Evolutionary conservation across 2,113 vertebrate species (phyloP), one percentile per base, ranked within the genome.

Genomic region (Coturnix japonica): DNA sequence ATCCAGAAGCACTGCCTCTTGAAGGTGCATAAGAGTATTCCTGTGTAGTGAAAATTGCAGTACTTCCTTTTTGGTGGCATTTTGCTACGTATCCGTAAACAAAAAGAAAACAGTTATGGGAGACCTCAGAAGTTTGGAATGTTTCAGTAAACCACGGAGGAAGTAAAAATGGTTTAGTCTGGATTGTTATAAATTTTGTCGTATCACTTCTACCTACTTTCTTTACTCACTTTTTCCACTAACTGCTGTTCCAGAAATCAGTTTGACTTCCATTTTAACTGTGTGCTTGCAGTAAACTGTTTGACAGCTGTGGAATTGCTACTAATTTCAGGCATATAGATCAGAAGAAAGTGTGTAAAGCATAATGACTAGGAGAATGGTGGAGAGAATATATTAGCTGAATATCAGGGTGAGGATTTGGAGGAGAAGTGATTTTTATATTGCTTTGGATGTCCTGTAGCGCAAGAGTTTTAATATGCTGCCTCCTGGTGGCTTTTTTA

Each of bases 401-500:
- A 76, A 3, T 43, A 23, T 2, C n/a, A 30, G 57, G 7, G 16
- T 44, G 26, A 63, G 44, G 33, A 54, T 61, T 3, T 59, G 53
- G 35, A 37, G 64, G 39, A 35, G 35, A 11, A 17, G 2, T 3
- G 8, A 9, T 11, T n/a, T 59, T 20, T 5, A 11, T 7, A 5
- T 44, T 25, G 2, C 37, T 20, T 19, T n/a, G 19, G 22, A 14
- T n/a, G 6, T 21, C 46, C 13, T 35, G 13, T 22, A 63, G 39
- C 30, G 64, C 64, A 81, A 63, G 16, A 47, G 37, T 53, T 95
- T 88, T 83, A 37, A 37, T 87, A 18, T 89, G 74, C 92, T 96
- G 95, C 96, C 95, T 92, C 89, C 95, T 95, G 54, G 61, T 75
- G 95, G 86, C 67, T 73, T 47, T 41, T 59, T 71, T 53, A 35